A percentile compares a stretch with the other conserved stretches of the same genome.
phyloP scores from a whole-genome alignment of 1,140 invertebrate species.

The Tetraneura akinire region DNA sequence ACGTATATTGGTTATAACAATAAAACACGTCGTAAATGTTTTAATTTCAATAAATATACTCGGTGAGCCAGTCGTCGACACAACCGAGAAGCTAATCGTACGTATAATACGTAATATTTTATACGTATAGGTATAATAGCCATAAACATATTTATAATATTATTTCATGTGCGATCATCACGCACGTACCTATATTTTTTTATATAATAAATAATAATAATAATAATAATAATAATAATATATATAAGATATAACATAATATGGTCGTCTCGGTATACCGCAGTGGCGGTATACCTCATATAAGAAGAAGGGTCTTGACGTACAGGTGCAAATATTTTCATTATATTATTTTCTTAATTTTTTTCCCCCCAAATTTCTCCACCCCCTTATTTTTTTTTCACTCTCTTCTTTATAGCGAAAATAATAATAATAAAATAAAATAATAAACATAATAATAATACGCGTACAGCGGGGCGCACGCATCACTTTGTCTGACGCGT shows the following conservation, averaged over 20 bases:
- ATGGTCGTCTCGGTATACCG: neutral
- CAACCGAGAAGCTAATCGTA: too few relatives aligned
- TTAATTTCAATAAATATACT: too few relatives aligned
- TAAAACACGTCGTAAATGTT: too few relatives aligned
- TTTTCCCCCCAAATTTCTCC: neutral
- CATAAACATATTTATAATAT: too few relatives aligned
- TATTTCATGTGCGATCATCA: neutral
- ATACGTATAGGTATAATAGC: too few relatives aligned
- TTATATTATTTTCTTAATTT: constrained; percentile 40
- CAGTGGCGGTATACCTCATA: neutral
- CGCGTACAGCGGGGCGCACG: neutral
- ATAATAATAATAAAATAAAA: constrained; percentile 14
- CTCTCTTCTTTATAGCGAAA: neutral
- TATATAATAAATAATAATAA: constrained; percentile 9
- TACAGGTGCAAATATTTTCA: constrained; percentile 46
- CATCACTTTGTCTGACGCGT: neutral
- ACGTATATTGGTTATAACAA: too few relatives aligned
- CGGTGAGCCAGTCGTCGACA: too few relatives aligned
- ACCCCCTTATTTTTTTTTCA: too few relatives aligned
- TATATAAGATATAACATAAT: too few relatives aligned
- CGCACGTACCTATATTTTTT: too few relatives aligned
- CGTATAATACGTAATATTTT: too few relatives aligned
- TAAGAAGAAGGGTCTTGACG: constrained; percentile 3
- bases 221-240: constrained; percentile 8
- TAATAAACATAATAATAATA: neutral